Base-by-base conservation (phyloP, 2,888 invertebrate species). In the Norana najaformis region DNA sequence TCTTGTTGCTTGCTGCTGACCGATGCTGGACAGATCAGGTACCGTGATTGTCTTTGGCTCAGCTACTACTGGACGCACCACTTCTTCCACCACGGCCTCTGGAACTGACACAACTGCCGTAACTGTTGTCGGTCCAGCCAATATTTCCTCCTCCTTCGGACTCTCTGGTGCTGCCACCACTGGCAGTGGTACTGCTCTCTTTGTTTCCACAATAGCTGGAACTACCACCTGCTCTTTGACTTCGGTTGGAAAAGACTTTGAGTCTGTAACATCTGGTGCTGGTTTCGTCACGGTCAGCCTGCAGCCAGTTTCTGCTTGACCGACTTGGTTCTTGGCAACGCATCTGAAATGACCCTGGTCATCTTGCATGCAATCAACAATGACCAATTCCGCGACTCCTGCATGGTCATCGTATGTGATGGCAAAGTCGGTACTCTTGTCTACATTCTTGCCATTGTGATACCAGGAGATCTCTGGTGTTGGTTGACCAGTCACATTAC, bases 241-340 rank as follows among this genome's bases (percentile, higher is more conserved):
- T 5, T 47, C 88, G 1, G 88, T 83, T 13, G 88, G 47, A 39
- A 89, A 89, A 85, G 36, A 30, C 36, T 20, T 85, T 16, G 85
- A 85, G 37, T 85, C 37, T 36, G 85, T 36, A 36, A 85, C 85
- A 83, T 83, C 34, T 30, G 34, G 3, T 34, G 16, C n/a, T n/a
- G n/a, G n/a, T n/a, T n/a, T n/a, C n/a, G n/a, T n/a, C n/a, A 92
- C 92, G 2, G 90, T 90, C 38, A 92, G 90, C 18, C 37, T 89
- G 89, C 95, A 95, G 36, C 95, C 93, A 11, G 95, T 95, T 83
- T 98, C 98, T 82, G 98, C 98, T 95, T 98, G 98, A 91, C 99
- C 99, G 36, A 89, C 88, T 6, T 83, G 36, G 90, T 92, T 92
- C 20, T 89, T 89, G 23, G 91, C 91, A 4, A 91, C 90, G 83